These are phyloP conservation scores for Pteria penguin DNA, from an alignment of 2,888 invertebrate species.

Conservation along the genomic window DNA sequence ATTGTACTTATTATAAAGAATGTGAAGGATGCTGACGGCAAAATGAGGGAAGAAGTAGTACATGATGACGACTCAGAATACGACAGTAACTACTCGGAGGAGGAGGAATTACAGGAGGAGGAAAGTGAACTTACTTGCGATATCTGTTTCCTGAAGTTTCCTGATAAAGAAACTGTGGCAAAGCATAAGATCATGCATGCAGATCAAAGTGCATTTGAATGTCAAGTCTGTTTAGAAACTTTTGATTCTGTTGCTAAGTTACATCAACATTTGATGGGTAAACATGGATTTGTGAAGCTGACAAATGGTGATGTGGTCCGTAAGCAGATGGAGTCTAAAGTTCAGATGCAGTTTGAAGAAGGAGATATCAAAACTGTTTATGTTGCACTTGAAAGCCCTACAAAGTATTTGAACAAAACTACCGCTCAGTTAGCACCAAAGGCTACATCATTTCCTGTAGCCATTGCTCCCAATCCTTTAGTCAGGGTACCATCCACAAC, in stretches of 20 bases:
- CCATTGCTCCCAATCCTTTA: not conserved
- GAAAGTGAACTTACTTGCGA: conserved; percentile 23
- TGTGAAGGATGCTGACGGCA: conserved; percentile 17
- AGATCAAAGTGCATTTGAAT: conserved; percentile 6
- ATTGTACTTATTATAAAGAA: conserved; percentile 38
- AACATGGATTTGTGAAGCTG: conserved; percentile 10
- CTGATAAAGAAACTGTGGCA: not conserved
- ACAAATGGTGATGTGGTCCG: conserved; percentile 6
- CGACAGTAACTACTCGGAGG: conserved; percentile 25
- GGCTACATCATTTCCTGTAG: no score
- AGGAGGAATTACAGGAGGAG: conserved; percentile 34
- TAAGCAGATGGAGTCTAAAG: not conserved
- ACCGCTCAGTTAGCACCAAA: not conserved
- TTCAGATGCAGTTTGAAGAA: not conserved
- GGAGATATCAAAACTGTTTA: not conserved
- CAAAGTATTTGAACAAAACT: conserved; percentile 15
- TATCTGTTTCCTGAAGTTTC: conserved; percentile 19
- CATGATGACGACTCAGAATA: conserved; percentile 14
- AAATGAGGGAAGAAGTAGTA: conserved; percentile 21
- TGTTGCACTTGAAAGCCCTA: conserved; percentile 4
- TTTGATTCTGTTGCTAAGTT: conserved; percentile 2
- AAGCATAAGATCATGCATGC: conserved; percentile 9
- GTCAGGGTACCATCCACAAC: not conserved
- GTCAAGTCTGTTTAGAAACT: conserved; percentile 11
- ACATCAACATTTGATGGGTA: not conserved